Base-by-base conservation (phyloP, 2,797 vertebrate species). In the Benthosema pterotum region DNA sequence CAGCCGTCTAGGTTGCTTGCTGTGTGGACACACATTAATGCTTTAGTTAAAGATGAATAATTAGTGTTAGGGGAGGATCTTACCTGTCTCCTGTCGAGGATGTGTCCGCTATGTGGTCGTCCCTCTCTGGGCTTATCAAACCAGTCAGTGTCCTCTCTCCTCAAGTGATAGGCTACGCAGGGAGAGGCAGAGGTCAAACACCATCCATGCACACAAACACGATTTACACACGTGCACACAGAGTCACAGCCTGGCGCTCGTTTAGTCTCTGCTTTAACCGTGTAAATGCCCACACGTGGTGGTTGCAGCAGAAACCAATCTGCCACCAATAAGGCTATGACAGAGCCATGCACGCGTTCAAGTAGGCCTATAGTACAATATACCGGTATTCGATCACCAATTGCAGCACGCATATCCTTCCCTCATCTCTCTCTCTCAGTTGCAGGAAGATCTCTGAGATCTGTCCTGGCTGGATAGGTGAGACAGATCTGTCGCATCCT, bases 121-220 rank as follows among this genome's bases (percentile, higher is more conserved):
- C 93, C 94, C 54, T 97, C 96, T 57, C 95, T 94, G 79, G 98
- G 98, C 83, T 99, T 99, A 89, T 99, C 98, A 92, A 99, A 99
- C 98, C 98, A 99, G 90, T 99, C 97, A 12, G 97, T 99, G 91
- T 99, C 97, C 85, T 99, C 98, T 73, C 94, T 95, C 69, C 98
- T 95, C 61, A 99, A 93, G 63, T 99, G 97, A 75, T 99, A 99
- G 76, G 98, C 98, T 99, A 93, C 87, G 64, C 71, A 82, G 82
- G 61, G 74, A 83, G 82, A 72, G 3, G 48, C 3, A 63, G 45
- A 2, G 42, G 25, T 85, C 72, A 83, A 75, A 72, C 65, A 43
- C 12, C 4, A 46, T 18, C 13, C 49, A 60, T 42, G 56, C 18
- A 74, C 14, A 68, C 59, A 58, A 2, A 53, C 15, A 58, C 25